These are phyloP conservation scores for Habroteleia sp. DNA, from an alignment of 2,888 invertebrate species.

Conservation along the genomic window DNA sequence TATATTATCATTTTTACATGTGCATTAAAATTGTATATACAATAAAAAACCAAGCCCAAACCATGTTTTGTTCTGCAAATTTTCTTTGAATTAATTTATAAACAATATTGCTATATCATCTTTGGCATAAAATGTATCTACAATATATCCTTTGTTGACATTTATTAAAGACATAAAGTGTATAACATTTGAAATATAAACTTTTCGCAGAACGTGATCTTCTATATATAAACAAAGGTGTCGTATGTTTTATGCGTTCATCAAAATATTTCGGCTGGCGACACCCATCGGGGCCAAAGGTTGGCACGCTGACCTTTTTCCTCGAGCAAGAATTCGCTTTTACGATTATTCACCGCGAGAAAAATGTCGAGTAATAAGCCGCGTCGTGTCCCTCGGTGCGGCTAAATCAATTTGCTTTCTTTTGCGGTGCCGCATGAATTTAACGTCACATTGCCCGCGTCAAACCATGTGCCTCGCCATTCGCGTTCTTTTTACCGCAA, in stretches of 20 bases:
- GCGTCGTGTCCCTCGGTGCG: conserved; percentile 28
- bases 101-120: too few species aligned
- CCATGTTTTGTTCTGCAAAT: too few species aligned
- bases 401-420: conserved; percentile 52
- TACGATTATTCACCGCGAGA: conserved; percentile 39
- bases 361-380: conserved; percentile 55
- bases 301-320: conserved; percentile 42
- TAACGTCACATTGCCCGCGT: conserved; percentile 45
- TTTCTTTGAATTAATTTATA: too few species aligned
- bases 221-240: conserved; percentile 14
- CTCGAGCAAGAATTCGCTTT: conserved; percentile 33
- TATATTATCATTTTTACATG: too few species aligned
- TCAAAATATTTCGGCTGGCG: conserved; percentile 49
- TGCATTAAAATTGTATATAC: too few species aligned
- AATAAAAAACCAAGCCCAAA: too few species aligned
- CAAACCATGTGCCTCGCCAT: conserved; percentile 25
- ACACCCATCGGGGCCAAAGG: conserved; percentile 35
- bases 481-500: conserved; percentile 24
- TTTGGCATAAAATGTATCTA: too few species aligned
- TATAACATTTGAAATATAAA: conserved; percentile 1
- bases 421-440: conserved; percentile 42
- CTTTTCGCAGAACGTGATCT: conserved; percentile 7
- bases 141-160: too few species aligned
- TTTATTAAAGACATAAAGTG: too few species aligned
- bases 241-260: conserved; percentile 20